Percentiles rank a stretch among this genome's conserved stretches.
phyloP scores from a whole-genome alignment of 2,113 vertebrate species.

The Lynx canadensis region DNA sequence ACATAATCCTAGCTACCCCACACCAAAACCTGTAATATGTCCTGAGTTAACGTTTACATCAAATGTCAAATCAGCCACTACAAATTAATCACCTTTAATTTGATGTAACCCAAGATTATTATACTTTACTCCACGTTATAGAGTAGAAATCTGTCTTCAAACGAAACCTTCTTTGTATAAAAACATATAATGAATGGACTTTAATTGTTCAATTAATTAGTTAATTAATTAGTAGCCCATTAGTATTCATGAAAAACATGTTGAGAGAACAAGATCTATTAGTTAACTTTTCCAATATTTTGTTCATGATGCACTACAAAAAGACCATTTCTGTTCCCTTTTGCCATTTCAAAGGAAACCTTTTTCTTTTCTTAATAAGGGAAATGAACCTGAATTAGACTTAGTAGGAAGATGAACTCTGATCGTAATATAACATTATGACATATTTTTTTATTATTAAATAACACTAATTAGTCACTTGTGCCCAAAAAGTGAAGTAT shows the following conservation, averaged over 20 bases:
- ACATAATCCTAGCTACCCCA: background rate
- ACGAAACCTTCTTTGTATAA: background rate
- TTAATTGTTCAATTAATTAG: background rate
- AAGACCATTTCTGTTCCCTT: background rate
- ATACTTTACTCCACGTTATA: background rate
- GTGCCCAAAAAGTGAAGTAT: background rate
- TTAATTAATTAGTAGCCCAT: background rate
- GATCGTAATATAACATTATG: background rate
- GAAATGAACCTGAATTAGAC: background rate
- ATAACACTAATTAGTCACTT: background rate
- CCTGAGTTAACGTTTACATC: background rate
- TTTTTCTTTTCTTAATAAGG: background rate
- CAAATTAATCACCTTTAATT: background rate
- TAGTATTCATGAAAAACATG: background rate
- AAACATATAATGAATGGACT: background rate
- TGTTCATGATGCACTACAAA: background rate
- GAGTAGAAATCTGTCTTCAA: background rate
- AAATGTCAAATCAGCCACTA: background rate
- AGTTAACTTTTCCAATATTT: background rate
- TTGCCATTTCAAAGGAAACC: background rate
- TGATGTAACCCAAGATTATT: background rate
- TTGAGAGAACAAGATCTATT: background rate
- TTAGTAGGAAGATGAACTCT: background rate
- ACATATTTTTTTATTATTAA: background rate
- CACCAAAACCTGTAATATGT: background rate